Base-by-base conservation (phyloP, 2,797 vertebrate species). In the Oryzias sinensis region DNA sequence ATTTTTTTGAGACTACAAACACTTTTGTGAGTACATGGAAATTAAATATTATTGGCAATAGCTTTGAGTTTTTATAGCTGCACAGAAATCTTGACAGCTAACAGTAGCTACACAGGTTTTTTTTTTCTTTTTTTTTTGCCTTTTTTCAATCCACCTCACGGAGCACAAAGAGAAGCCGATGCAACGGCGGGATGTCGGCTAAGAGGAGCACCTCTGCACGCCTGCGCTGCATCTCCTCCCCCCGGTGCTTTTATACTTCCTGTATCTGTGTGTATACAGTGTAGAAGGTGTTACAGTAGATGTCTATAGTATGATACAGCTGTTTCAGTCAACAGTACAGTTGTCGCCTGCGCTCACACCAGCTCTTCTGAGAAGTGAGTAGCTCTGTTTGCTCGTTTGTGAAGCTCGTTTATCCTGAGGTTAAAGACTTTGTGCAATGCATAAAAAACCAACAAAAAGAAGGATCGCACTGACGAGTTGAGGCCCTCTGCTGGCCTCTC, bases 361-460 rank as follows among this genome's bases (percentile, higher is more conserved):
- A 53, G 65, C 65, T 77, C 49, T 56, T 67, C 72, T 76, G 69
- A 80, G 73, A 5, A 43, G 68, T 63, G 73, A 80, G 37, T 15
- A 72, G 72, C 64, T 44, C 69, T 75, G 68, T 60, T 11, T 77
- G 55, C 50, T 55, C 56, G 65, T 82, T 33, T 79, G 78, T 77
- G 69, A 72, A 65, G 60, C 79, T 82, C 64, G 76, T 62, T 84
- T 70, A 76, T 88, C 88, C 87, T 89, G 86, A 89, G 86, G 85
- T 87, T 73, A 86, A 85, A 82, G 65, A 81, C 72, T 65, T 81
- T 86, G 84, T 89, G 86, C 81, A 72, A 81, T 72, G 80, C 62
- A 75, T 81, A 54, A 80, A 66, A 74, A 68, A 79, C 68, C 20
- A 72, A 42, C 70, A 54, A 56, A 22, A 37, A 11, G 9, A 37